Percentiles rank a stretch among this genome's conserved stretches.
phyloP scores from a whole-genome alignment of 2,888 invertebrate species.

The Drosophila greeni region DNA sequence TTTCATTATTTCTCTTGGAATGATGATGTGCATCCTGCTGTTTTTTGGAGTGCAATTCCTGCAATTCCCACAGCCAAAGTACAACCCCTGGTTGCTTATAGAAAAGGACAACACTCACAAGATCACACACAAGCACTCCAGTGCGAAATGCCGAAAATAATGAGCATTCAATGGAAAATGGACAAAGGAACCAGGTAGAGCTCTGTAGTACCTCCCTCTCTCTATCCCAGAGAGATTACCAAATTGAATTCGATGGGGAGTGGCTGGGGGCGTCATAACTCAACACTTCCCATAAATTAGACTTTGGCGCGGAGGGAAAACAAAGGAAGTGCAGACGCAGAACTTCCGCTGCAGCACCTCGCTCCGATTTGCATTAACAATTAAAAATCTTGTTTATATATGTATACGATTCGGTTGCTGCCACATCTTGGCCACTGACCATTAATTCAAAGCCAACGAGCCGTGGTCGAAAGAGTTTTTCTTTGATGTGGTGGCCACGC shows the following conservation, averaged over 20 bases:
- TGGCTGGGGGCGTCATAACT: slow-evolving; percentile 17
- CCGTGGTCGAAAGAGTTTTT: slow-evolving; percentile 49
- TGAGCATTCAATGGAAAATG: slow-evolving; percentile 66
- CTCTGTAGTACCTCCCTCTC: too few species aligned
- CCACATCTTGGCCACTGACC: slow-evolving; percentile 32
- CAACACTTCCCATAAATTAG: slow-evolving; percentile 38
- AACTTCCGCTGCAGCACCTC: slow-evolving; percentile 26
- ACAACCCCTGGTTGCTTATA: slow-evolving; percentile 56
- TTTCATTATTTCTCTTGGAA: not conserved
- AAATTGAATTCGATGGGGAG: slow-evolving; percentile 24
- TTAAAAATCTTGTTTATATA: slow-evolving; percentile 46
- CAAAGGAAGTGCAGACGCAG: slow-evolving; percentile 50
- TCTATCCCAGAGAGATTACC: slow-evolving; percentile 5
- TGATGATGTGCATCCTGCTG: slow-evolving; percentile 3
- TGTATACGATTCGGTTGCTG: slow-evolving; percentile 20
- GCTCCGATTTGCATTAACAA: slow-evolving; percentile 59
- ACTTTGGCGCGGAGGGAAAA: slow-evolving; percentile 13
- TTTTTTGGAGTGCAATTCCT: slow-evolving; percentile 7
- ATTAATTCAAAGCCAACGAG: slow-evolving; percentile 64
- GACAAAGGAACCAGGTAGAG: slow-evolving; percentile 58
- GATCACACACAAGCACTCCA: slow-evolving; percentile 48
- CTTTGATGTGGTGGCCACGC: slow-evolving; percentile 67
- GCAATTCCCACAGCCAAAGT: not conserved
- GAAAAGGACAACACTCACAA: not conserved
- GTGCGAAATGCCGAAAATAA: slow-evolving; percentile 59